Evolutionary conservation across 2,797 vertebrate genomes (phyloP), one percentile per base, ranked within the genome.

Genomic region (Halcyon smyrnensis): DNA sequence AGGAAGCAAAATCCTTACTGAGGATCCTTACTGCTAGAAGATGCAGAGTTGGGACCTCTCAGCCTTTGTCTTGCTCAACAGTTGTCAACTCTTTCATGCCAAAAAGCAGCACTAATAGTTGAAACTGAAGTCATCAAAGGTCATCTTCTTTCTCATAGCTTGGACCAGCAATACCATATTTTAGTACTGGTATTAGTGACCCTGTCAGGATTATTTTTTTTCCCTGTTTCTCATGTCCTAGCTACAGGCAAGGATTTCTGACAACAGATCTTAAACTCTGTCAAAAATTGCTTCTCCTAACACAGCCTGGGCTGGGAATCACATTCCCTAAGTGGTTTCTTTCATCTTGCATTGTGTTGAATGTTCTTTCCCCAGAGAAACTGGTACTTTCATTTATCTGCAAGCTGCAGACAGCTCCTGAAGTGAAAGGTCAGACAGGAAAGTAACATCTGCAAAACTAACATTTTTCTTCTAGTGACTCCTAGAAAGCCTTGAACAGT

Each of bases 381-480:
- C 24, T 0, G 9, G 5, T 16, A 12, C 39, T 43, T 56, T 15
- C 0, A 1, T 11, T 15, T 62, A 9, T 39, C 25, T 1, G 1
- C 36, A 82, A 82, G 23, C 41, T 41, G 32, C 27, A 63, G 41
- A 39, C 23, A 82, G 20, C 24, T 94, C 28, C 36, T 37, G 53
- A 53, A 74, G 37, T 4, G 56, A 43, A 63, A 79, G 51, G 32
- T 80, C 56, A 68, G 34, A 23, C 34, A 51, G 24, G 4, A 81
- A 69, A 78, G 25, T 18, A 73, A 30, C 21, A 34, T 9, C 39
- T 46, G n/a, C 37, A 74, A 64, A 82, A 20, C 1, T 0, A 63
- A 11, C 7, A 1, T 19, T 68, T 56, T 83, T 30, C 51, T 68
- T 57, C 37, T 27, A 39, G 13, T 14, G 5, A 3, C 10, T 56